Percentiles rank a stretch among this genome's conserved stretches.
Evolutionary conservation across 2,113 vertebrate species (phyloP).

Genomic region (Dicrurus megarhynchus): DNA sequence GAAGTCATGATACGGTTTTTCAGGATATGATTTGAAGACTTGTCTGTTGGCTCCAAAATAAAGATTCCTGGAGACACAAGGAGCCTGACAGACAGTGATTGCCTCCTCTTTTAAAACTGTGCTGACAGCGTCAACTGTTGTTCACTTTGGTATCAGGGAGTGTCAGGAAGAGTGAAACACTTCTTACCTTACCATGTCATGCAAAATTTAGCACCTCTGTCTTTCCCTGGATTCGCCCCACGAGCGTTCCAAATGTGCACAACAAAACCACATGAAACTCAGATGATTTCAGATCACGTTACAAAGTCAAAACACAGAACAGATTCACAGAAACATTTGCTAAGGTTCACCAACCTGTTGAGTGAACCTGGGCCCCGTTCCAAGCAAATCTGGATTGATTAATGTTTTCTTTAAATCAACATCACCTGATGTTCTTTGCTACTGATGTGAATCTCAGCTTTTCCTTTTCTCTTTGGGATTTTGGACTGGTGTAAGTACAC

Average conservation of each 20-base stretch:
- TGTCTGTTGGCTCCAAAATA: background rate
- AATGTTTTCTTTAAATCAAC: slow-evolving; percentile 61
- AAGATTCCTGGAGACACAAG: background rate
- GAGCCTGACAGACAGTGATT: background rate
- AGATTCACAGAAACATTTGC: slow-evolving; percentile 43
- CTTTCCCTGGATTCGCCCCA: background rate
- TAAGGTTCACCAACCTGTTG: slow-evolving; percentile 59
- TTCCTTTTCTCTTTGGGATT: slow-evolving; percentile 8
- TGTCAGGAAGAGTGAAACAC: background rate
- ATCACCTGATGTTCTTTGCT: slow-evolving; percentile 47
- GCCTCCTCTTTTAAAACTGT: background rate
- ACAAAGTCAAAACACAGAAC: slow-evolving; percentile 46
- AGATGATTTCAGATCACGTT: slow-evolving; percentile 21
- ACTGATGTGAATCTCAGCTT: slow-evolving; percentile 40
- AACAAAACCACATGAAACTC: slow-evolving; percentile 43
- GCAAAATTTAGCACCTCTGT: background rate
- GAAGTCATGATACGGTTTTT: background rate
- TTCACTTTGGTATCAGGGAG: background rate
- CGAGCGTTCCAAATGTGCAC: background rate
- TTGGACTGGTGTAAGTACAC: background rate
- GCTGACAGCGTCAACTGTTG: background rate
- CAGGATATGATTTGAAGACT: background rate
- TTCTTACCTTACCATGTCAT: background rate
- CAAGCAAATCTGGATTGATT: slow-evolving; percentile 56
- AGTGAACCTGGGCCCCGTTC: slow-evolving; percentile 25